Percentiles rank a stretch among this genome's conserved stretches.
phyloP scores from a whole-genome alignment of 2,888 invertebrate species.

The Mythimna vitellina region DNA sequence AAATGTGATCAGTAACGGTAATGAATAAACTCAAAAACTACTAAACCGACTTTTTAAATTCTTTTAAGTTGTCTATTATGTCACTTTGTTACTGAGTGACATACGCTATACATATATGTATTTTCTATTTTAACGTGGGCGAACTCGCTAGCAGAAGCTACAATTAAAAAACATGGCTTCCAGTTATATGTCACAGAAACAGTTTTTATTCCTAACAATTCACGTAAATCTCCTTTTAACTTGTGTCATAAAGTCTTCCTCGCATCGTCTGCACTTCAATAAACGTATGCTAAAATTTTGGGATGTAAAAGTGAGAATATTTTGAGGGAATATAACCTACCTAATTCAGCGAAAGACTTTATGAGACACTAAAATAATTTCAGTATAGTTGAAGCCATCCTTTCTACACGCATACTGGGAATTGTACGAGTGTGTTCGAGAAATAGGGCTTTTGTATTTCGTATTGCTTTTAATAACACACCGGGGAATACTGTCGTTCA shows the following conservation, averaged over 20 bases:
- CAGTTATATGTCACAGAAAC: slow-evolving; percentile 4
- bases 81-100: no score
- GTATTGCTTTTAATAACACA: slow-evolving; percentile 23
- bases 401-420: slow-evolving; percentile 31
- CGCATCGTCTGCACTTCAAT: slow-evolving; percentile 51
- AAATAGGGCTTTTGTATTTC: slow-evolving; percentile 18
- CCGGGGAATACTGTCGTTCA: slow-evolving; percentile 20
- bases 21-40: no score
- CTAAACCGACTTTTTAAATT: no score
- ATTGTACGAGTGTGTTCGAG: slow-evolving; percentile 13
- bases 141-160: no score
- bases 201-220: slow-evolving; percentile 28
- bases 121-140: no score
- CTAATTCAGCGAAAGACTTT: slow-evolving; percentile 59
- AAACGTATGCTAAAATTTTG: slow-evolving; percentile 54
- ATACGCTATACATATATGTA: no score
- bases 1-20: no score
- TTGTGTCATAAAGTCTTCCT: slow-evolving; percentile 47
- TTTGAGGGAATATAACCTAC: slow-evolving; percentile 51
- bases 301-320: slow-evolving; percentile 56
- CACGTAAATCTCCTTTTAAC: slow-evolving; percentile 39
- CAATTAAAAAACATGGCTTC: not conserved
- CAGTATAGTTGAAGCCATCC: slow-evolving; percentile 42
- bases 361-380: slow-evolving; percentile 59
- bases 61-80: no score